Conservation (phyloP, 2,113 vertebrate species). For the Leuciscus idus region DNA sequence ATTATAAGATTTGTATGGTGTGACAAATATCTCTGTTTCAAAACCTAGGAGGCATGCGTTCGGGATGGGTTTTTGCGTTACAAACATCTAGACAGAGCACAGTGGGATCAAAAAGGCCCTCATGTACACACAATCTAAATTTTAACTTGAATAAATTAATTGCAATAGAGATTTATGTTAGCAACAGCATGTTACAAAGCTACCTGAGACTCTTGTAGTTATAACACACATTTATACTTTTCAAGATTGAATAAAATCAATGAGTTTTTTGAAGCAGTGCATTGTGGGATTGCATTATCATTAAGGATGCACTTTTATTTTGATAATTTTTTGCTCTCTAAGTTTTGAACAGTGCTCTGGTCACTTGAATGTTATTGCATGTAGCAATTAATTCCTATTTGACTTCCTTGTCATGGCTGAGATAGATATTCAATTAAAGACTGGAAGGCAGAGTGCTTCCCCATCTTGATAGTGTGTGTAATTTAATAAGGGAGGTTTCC, state of each 20-base stretch:
- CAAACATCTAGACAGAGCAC: background rate
- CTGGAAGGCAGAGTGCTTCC: constrained; percentile 37
- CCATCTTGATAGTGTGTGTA: constrained; percentile 69
- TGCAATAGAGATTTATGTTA: too few species aligned
- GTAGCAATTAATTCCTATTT: constrained; percentile 70
- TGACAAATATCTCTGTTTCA: background rate
- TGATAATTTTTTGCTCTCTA: background rate
- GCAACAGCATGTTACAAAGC: too few species aligned
- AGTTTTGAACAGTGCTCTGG: constrained; percentile 23
- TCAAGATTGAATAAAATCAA: background rate
- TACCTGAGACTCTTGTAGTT: too few species aligned
- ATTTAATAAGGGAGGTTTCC: constrained; percentile 73
- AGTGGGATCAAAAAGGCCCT: background rate
- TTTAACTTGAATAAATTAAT: too few species aligned
- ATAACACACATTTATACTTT: too few species aligned
- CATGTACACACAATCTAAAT: background rate
- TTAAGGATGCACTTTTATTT: background rate
- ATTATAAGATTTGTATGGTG: background rate
- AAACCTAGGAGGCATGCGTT: background rate
- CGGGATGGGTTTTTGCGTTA: background rate
- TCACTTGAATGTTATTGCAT: constrained; percentile 61
- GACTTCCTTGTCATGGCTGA: constrained; percentile 71
- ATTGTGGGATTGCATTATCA: background rate
- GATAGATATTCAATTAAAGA: constrained; percentile 72
- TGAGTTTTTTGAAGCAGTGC: background rate